A percentile compares a stretch with the other conserved stretches of the same genome.
Evolutionary conservation across 2,888 invertebrate species (phyloP).

Genomic region (Chalcosyrphus nemorum): DNA sequence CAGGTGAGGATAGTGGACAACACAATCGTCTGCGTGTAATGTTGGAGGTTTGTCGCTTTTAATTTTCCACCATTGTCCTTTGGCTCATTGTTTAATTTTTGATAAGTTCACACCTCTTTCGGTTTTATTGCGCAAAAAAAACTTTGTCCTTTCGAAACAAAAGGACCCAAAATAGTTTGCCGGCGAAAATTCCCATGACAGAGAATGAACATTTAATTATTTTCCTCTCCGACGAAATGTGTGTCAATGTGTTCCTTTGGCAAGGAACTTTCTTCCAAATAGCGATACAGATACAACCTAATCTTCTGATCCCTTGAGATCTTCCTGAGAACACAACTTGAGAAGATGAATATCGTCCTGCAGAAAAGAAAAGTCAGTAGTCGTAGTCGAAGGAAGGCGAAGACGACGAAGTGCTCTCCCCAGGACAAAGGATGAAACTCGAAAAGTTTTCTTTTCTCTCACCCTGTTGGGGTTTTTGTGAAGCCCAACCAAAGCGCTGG

Average conservation of each 20-base stretch:
- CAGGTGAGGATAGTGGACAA: slow-evolving; percentile 34
- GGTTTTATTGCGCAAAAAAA: slow-evolving; percentile 23
- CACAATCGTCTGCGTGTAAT: slow-evolving; percentile 17
- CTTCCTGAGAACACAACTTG: slow-evolving; percentile 40
- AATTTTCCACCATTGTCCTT: slow-evolving; percentile 49
- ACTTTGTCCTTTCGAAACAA: slow-evolving; percentile 34
- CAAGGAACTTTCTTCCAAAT: slow-evolving; percentile 10
- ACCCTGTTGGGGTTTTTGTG: background rate
- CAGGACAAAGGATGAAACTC: slow-evolving; percentile 6
- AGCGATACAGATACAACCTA: slow-evolving; percentile 46
- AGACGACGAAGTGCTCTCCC: no score
- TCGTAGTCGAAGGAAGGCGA: no score
- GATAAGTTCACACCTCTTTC: slow-evolving; percentile 65
- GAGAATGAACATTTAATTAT: slow-evolving; percentile 60
- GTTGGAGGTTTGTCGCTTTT: slow-evolving; percentile 42
- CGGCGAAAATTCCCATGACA: slow-evolving; percentile 31
- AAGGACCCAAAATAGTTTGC: slow-evolving; percentile 26
- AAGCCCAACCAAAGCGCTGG: slow-evolving; percentile 33
- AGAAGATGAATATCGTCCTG: slow-evolving; percentile 58
- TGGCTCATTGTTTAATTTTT: slow-evolving; percentile 66
- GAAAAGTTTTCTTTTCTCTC: slow-evolving; percentile 46
- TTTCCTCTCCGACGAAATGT: slow-evolving; percentile 30
- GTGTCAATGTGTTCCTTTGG: slow-evolving; percentile 10
- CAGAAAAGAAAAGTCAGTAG: slow-evolving; percentile 51
- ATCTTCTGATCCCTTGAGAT: slow-evolving; percentile 63